Evolutionary conservation across 2,888 invertebrate genomes (phyloP), one percentile per base, ranked within the genome.

Genomic region (Mesodorylaimus sp.): DNA sequence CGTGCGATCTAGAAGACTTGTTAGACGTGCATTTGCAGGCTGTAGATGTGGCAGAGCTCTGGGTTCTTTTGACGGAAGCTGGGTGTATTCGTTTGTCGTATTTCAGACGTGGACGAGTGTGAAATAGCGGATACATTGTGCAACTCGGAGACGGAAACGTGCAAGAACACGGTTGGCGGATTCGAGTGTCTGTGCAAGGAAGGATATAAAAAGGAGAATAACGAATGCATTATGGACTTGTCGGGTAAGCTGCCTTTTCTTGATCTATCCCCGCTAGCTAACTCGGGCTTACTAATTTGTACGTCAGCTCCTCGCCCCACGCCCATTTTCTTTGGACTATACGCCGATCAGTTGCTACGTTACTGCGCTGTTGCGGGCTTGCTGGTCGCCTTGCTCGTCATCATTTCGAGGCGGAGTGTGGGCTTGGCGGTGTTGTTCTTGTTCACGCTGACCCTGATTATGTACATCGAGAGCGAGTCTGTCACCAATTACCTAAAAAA

Each of bases 161-260:
- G 64, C 44, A 53, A 57, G n/a, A 64, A 64, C 51, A 56, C 55
- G 3, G 39, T 52, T 3, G 64, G 64, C 23, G 58, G 59, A 2
- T 64, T 50, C 53, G 42, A 44, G 19, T 64, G 64, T 50, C 58
- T 58, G 26, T 64, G 64, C 50, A 46, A 45, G 16, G 52, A 56
- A 10, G 61, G 61, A n/a, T 65, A 54, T 53, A 57, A 58, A 47
- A 46, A 32, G 36, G 32, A 46, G 37, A 37, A 37, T 7, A 24
- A 46, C 5, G 3, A 3, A 10, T 46, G 47, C 36, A 24, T 46
- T 7, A 21, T 46, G 19, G 47, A 46, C 36, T 3, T 46, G 16
- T 16, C 47, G 16, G 47, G 47, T 46, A 36, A 46, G 42, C 25
- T 13, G 36, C 36, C 36, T 13, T 36, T 36, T 36, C n/a, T n/a